Evolutionary conservation across 1,140 invertebrate genomes (phyloP).

Genomic region (Zaprionus nigranus): DNA sequence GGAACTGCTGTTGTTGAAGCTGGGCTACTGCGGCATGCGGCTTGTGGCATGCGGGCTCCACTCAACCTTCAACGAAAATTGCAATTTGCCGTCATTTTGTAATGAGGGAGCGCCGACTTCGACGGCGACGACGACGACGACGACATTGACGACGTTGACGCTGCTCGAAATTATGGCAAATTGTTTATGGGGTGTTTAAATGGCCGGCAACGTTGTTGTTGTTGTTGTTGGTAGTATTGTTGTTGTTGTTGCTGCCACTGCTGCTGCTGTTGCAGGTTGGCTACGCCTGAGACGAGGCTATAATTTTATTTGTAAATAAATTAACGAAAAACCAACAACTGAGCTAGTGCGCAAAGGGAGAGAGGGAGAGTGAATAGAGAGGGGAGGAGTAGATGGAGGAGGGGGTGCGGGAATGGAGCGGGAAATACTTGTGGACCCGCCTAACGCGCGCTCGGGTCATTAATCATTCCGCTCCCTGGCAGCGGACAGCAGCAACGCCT

Average conservation of each 20-base stretch:
- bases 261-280: slow-evolving; percentile 40
- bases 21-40: slow-evolving; percentile 18
- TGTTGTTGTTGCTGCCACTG: slow-evolving; percentile 14
- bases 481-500: slow-evolving; percentile 53
- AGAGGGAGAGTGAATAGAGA: background rate
- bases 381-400: background rate
- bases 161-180: slow-evolving; percentile 78
- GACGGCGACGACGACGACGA: slow-evolving; percentile 37
- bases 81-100: slow-evolving; percentile 83
- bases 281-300: slow-evolving; percentile 60
- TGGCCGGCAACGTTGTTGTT: slow-evolving; percentile 50
- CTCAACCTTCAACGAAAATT: slow-evolving; percentile 70
- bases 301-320: slow-evolving; percentile 83
- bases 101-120: slow-evolving; percentile 73
- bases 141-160: slow-evolving; percentile 47
- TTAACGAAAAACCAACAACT: slow-evolving; percentile 79
- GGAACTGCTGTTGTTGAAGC: slow-evolving; percentile 8
- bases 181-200: slow-evolving; percentile 82
- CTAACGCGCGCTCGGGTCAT: slow-evolving; percentile 50
- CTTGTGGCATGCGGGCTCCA: slow-evolving; percentile 66
- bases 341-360: slow-evolving; percentile 4
- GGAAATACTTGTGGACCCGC: slow-evolving; percentile 38
- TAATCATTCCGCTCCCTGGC: slow-evolving; percentile 49
- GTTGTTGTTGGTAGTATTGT: slow-evolving; percentile 17
- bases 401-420: background rate